These are phyloP conservation scores for Cataglyphis livida DNA, from an alignment of 2,888 invertebrate species.

Conservation along the genomic window DNA sequence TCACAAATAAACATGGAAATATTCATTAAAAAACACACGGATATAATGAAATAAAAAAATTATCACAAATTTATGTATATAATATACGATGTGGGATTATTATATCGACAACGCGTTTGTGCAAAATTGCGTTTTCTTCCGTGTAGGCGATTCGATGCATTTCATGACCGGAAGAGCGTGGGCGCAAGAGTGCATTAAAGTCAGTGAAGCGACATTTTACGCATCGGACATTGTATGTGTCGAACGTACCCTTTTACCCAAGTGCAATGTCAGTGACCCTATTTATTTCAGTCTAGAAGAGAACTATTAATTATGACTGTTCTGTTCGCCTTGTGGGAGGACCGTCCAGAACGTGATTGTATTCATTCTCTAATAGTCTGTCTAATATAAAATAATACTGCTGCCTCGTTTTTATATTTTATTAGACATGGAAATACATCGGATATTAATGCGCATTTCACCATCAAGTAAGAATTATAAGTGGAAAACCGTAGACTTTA, in stretches of 20 bases:
- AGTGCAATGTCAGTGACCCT: slow-evolving; percentile 76
- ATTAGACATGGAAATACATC: background rate
- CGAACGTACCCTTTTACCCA: slow-evolving; percentile 58
- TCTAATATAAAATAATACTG: background rate
- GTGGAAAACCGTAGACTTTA: background rate
- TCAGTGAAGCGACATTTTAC: slow-evolving; percentile 55
- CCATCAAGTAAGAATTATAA: background rate
- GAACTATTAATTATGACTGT: slow-evolving; percentile 52
- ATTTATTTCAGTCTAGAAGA: slow-evolving; percentile 40
- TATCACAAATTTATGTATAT: background rate
- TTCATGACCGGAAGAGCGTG: slow-evolving; percentile 73
- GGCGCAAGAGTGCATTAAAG: slow-evolving; percentile 62
- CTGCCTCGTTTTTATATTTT: background rate
- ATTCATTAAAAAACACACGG: background rate
- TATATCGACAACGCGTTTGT: slow-evolving; percentile 2
- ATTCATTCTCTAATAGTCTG: slow-evolving; percentile 11
- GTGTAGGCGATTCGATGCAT: slow-evolving; percentile 61
- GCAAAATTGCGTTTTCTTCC: slow-evolving; percentile 27
- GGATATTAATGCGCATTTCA: background rate
- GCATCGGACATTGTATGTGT: slow-evolving; percentile 47
- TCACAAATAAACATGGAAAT: background rate
- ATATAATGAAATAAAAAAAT: background rate
- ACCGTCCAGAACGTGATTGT: slow-evolving; percentile 6
- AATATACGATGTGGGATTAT: slow-evolving; percentile 3
- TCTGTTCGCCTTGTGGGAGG: slow-evolving; percentile 11